Evolutionary conservation across 1,140 invertebrate species (phyloP), one percentile per base, ranked within the genome.

Genomic region (Chelonus insularis): DNA sequence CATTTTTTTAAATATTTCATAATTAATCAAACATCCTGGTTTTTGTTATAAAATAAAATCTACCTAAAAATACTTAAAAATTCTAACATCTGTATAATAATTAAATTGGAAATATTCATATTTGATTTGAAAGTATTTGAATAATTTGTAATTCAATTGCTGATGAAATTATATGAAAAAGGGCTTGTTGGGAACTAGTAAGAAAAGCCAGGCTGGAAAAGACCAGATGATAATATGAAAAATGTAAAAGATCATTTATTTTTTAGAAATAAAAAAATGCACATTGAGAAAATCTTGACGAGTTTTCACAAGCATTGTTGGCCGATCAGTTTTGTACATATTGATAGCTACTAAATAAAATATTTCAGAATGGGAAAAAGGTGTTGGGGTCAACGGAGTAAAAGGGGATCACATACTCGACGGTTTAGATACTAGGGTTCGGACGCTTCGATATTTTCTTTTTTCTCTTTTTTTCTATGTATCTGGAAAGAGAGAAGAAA

Each of bases 341-440:
- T 81, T 79, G 75, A 81, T 80, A 79, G 77, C 67, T 72, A 66
- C 69, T 80, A 78, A 81, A 81, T 81, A 81, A 81, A 79, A 81
- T 76, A 79, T 78, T 67, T 34, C 12, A n/a, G 12, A 9, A 7
- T 61, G 55, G 57, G 60, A 54, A 65, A 54, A 61, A 45, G 59
- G 63, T 58, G 60, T 50, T 50, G 43, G 54, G 59, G 59, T 61
- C 51, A 55, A 61, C 50, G 32, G 23, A 61, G 51, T 45, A 23
- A 43, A 55, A 36, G 52, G 62, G 57, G 41, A 66, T 65, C 65
- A 68, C 68, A 68, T 64, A 67, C 66, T 63, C 52, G 59, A 50
- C 60, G 59, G 60, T 63, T 67, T 62, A 63, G 66, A 39, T 63
- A 64, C 58, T 63, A 51, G 16, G 34, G 14, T 29, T n/a, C n/a